Base-by-base conservation (phyloP, 1,140 invertebrate species). In the Apocrypta bakeri region DNA sequence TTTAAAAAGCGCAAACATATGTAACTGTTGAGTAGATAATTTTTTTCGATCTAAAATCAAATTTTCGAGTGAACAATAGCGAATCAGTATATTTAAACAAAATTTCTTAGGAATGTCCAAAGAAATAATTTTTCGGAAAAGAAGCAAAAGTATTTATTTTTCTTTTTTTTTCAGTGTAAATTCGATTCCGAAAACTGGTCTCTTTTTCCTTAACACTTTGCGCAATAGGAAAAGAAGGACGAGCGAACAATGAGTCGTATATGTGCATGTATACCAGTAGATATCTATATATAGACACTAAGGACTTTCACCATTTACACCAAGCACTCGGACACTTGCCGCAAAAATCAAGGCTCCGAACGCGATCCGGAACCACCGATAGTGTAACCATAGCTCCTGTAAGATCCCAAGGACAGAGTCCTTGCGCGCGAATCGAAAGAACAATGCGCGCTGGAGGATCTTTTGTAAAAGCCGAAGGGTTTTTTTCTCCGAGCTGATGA, bases 221-320 rank as follows among this genome's bases (percentile, higher is more conserved):
- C 84, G 82, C 84, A 89, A 89, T 89, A 85, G 85, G 86, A 88
- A 85, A 88, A 85, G 85, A 89, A 89, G 83, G 84, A 86, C 86
- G 86, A 81, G 80, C 84, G 85, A 87, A 89, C 88, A 88, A 90
- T 89, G 87, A 42, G 11, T 2, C 37, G 40, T 79, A n/a, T n/a
- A 84, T 69, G 86, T 84, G 81, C 85, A 87, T 84, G 83, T 84
- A 77, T 84, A 84, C 85, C n/a, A n/a, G n/a, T n/a, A n/a, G n/a
- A n/a, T n/a, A n/a, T n/a, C n/a, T n/a, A n/a, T n/a, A n/a, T n/a
- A n/a, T n/a, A n/a, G n/a, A n/a, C n/a, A n/a, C n/a, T n/a, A 86
- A 85, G 86, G 84, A 87, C 89, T 91, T 91, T 91, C 88, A 90
- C 89, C 87, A 82, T 89, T 87, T 85, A 85, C 73, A 77, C 81